These are phyloP conservation scores for Sycophila texana DNA, from an alignment of 2,888 invertebrate genomes.

Conservation along the genomic window DNA sequence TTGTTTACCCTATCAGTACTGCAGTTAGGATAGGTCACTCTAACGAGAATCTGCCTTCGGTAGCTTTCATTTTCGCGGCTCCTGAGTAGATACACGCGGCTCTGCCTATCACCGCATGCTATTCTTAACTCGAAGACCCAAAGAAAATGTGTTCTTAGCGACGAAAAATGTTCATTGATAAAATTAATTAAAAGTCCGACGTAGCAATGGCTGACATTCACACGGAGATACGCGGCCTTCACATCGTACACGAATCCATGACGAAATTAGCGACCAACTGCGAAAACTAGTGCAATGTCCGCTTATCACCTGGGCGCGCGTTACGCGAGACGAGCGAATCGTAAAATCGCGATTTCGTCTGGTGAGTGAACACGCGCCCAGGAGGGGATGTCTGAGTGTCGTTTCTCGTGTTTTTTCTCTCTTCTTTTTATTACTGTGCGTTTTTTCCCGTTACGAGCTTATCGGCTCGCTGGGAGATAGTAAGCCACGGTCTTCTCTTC, in stretches of 20 bases:
- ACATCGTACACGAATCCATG: no score
- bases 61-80: no score
- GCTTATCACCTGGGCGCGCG: conserved; percentile 39
- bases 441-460: conserved; percentile 26
- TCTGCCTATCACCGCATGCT: no score
- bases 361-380: neutral
- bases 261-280: neutral
- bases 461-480: conserved; percentile 37
- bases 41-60: no score
- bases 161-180: neutral
- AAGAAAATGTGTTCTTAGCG: neutral
- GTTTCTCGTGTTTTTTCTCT: neutral
- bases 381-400: conserved; percentile 2
- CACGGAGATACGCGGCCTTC: conserved; percentile 6
- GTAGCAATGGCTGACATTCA: neutral
- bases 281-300: conserved; percentile 36
- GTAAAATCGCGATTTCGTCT: conserved; percentile 22
- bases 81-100: no score
- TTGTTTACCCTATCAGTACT: no score
- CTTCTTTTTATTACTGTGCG: neutral
- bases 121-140: no score
- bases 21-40: no score
- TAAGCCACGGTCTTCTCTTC: neutral
- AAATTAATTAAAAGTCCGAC: neutral
- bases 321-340: neutral